Base-by-base conservation (phyloP, 2,888 invertebrate species). In the Achlya flavicornis region DNA sequence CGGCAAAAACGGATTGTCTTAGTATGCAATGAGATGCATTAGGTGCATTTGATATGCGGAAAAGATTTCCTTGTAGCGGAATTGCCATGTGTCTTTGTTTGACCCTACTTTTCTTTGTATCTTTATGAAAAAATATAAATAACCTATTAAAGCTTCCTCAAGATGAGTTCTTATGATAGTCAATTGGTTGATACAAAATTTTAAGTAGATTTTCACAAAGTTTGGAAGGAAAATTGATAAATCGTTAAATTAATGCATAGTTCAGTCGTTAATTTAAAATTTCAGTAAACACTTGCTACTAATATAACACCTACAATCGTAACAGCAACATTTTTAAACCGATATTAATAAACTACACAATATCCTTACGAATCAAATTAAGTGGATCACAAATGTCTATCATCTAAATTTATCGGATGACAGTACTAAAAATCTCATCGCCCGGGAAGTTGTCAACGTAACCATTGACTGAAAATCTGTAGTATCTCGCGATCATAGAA, bases 261-360 rank as follows among this genome's bases (percentile, higher is more conserved):
- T 53, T 62, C 63, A 65, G 64, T 61, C 62, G 66, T 63, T 63
- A 69, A 70, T 64, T 61, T 71, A 60, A 63, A 68, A 64, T 63
- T 61, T 48, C n/a, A 35, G 66, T 64, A 73, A 63, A 70, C 61
- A 62, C 73, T 67, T 69, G 68, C 69, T 75, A 77, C 87, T 80
- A 86, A 88, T 86, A 86, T 85, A 88, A 86, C 88, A 89, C 86
- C 86, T 88, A 87, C 64, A 62, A 63, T 65, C 73, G 69, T 67
- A 26, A 19, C 14, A 35, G 3, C 10, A 26, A 26, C 26, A 26
- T 26, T 26, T 26, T 26, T 26, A 61, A 48, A 73, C 67, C 64
- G 67, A 67, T 66, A 67, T 26, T 26, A 26, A 26, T 26, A 26
- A 26, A 26, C 53, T 46, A 61, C 70, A 68, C 62, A 70, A 72